Evolutionary conservation across 2,888 invertebrate species (phyloP), one percentile per base, ranked within the genome.

Genomic region (Cloeon dipterum): DNA sequence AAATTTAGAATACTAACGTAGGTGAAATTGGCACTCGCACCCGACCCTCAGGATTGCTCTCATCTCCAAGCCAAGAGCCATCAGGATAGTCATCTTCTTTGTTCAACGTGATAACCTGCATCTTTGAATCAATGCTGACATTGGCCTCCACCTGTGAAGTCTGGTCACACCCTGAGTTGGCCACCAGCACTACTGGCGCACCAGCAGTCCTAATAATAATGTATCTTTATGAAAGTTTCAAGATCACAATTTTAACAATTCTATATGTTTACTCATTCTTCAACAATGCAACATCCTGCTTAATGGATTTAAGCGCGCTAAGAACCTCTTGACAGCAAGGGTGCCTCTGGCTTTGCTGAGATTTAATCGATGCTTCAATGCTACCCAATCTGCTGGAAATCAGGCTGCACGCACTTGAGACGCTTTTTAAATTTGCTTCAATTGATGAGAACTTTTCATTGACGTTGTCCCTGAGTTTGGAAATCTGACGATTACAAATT

Each of bases 41-140:
- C 43, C 62, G 49, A 48, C 56, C 53, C 44, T 60, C 58, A 13
- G 57, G 53, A 44, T 60, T 57, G 25, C 46, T 50, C 41, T 59
- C 59, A 49, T 62, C 58, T 5, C 63, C 63, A 3, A 63, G 49
- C 63, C 63, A 63, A 3, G 56, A 54, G 3, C 63, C 63, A 44
- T 52, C 50, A 3, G 61, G 62, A 47, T 51, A 61, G 46, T 62
- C 61, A 42, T 46, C 44, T 45, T 54, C 53, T 23, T 45, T 45
- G 38, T 53, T 53, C 7, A 53, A 46, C 4, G 51, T 47, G 8
- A 54, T 48, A 5, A 52, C 48, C 32, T 44, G 44, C 40, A 46
- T 39, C 4, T 42, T 39, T n/a, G 44, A 44, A 34, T 44, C 44
- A 23, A 44, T 35, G 20, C 42, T 40, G 5, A 44, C 37, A 21